These are phyloP conservation scores for Adelphocoris suturalis DNA, from an alignment of 2,888 invertebrate species.

Conservation along the genomic window DNA sequence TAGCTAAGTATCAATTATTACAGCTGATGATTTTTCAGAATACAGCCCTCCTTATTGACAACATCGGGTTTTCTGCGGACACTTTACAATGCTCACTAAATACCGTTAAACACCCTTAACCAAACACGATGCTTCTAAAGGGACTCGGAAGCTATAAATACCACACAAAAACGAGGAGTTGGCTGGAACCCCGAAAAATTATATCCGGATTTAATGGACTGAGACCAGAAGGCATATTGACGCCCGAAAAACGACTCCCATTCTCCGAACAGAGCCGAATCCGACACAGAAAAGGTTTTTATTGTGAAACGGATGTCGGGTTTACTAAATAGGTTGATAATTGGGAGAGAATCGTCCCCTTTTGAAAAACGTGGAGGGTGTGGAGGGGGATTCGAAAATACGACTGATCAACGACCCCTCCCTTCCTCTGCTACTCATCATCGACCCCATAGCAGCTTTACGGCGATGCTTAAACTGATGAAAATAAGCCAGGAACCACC, in stretches of 20 bases:
- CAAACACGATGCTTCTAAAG: background rate
- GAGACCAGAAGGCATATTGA: conserved; percentile 55
- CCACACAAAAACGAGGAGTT: background rate
- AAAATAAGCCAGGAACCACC: conserved; percentile 60
- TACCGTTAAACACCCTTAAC: background rate
- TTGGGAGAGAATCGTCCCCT: conserved; percentile 49
- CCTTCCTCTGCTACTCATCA: background rate
- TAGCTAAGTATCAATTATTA: too few species aligned
- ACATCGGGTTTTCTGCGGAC: too few species aligned
- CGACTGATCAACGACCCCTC: background rate
- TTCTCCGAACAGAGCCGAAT: background rate
- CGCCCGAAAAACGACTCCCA: conserved; percentile 58
- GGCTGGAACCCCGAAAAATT: conserved; percentile 6
- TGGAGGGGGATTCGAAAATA: background rate
- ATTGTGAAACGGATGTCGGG: conserved; percentile 59
- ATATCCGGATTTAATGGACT: conserved; percentile 58
- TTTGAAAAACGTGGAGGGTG: background rate
- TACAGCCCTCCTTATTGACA: too few species aligned
- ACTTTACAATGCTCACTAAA: background rate
- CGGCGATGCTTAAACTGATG: background rate
- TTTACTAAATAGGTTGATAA: conserved; percentile 63
- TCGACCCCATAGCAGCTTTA: background rate
- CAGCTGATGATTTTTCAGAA: too few species aligned
- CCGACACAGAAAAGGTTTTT: conserved; percentile 26
- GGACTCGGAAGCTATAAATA: background rate